Conservation (phyloP, 2,113 vertebrate species). For the Alethe castanea region DNA sequence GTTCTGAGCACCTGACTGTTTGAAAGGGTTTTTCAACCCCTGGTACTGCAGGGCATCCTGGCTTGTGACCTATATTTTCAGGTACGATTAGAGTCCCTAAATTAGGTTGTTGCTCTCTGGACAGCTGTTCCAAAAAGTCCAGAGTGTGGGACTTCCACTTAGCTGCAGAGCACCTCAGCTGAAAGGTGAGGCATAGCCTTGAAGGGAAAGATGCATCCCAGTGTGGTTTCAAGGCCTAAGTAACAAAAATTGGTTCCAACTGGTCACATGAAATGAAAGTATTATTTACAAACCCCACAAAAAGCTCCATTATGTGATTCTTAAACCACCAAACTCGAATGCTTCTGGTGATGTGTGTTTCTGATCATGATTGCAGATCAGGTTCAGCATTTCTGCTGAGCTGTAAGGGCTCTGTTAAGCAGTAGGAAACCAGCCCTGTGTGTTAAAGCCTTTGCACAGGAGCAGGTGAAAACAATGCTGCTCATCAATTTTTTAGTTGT, state of each 20-base stretch:
- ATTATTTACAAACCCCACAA: not conserved
- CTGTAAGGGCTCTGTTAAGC: not conserved
- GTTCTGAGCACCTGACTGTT: rapidly evolving
- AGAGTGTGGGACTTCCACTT: rapidly evolving
- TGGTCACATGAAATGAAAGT: not conserved
- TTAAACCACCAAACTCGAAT: rapidly evolving
- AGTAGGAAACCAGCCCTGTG: rapidly evolving
- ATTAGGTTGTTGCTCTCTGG: rapidly evolving
- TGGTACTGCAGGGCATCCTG: rapidly evolving
- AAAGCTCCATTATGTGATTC: rapidly evolving
- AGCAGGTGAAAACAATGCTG: not conserved
- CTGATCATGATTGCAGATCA: rapidly evolving
- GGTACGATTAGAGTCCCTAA: rapidly evolving
- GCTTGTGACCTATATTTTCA: rapidly evolving
- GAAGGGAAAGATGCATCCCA: not conserved
- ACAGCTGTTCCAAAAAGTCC: rapidly evolving
- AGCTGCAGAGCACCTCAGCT: not conserved
- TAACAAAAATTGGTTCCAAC: not conserved
- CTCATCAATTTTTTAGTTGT: not conserved
- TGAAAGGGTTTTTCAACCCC: rapidly evolving
- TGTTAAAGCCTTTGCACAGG: not conserved
- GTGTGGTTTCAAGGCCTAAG: not conserved
- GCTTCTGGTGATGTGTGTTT: rapidly evolving
- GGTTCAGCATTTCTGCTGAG: not conserved
- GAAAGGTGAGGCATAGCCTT: too few relatives aligned